Conservation (phyloP, 1,140 invertebrate species). For the Plodia interpunctella region DNA sequence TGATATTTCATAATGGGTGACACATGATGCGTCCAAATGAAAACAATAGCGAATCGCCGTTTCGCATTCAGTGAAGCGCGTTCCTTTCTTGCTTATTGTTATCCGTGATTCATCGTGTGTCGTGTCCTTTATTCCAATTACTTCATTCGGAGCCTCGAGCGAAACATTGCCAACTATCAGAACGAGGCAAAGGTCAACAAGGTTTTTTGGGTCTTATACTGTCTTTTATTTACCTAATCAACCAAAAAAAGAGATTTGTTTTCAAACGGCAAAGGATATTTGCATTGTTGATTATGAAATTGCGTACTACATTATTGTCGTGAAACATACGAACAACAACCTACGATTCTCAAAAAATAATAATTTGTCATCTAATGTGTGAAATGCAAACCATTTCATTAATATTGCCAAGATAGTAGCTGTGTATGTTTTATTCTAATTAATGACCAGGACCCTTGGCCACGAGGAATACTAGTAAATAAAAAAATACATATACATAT, state of each 20-base stretch:
- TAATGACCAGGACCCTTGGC: too few species aligned
- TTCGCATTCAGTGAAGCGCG: slow-evolving; percentile 2
- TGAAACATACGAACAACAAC: too few species aligned
- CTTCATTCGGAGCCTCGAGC: not conserved
- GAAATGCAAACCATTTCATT: too few species aligned
- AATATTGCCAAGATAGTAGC: too few species aligned
- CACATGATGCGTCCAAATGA: not conserved
- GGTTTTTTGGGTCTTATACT: not conserved
- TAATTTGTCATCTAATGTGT: too few species aligned
- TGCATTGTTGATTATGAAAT: not conserved
- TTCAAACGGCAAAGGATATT: too few species aligned
- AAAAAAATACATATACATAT: too few species aligned
- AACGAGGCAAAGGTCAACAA: not conserved
- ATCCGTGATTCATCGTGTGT: slow-evolving; percentile 5
- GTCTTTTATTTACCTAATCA: too few species aligned
- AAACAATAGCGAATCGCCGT: not conserved
- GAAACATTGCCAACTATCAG: not conserved
- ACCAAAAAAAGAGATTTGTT: too few species aligned
- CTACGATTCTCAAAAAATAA: too few species aligned
- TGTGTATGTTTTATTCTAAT: too few species aligned
- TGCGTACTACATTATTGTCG: not conserved
- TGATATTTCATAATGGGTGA: not conserved
- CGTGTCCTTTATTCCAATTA: slow-evolving; percentile 3
- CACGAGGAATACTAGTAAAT: too few species aligned
- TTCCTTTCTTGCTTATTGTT: not conserved